These are phyloP conservation scores for Ptychochromis oligacanthus DNA, from an alignment of 2,113 vertebrate genomes.

Conservation along the genomic window DNA sequence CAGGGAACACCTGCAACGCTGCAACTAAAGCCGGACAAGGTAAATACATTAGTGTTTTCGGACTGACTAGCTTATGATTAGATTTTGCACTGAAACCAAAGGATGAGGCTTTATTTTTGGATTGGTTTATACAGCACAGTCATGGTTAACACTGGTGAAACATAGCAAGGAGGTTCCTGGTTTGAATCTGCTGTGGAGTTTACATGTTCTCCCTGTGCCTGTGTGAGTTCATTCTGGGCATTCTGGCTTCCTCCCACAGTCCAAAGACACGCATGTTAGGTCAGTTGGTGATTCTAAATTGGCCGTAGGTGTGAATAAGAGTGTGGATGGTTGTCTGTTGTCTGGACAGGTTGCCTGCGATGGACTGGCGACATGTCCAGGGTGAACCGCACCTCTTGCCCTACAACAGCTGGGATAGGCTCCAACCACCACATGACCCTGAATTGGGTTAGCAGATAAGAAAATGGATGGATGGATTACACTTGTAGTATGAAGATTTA, in stretches of 20 bases:
- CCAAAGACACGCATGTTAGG: background rate
- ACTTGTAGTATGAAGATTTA: no score
- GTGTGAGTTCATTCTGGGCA: background rate
- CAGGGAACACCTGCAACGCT: background rate
- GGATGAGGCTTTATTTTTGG: background rate
- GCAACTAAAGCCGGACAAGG: background rate
- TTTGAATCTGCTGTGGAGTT: background rate
- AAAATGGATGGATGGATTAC: no score
- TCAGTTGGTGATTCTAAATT: background rate
- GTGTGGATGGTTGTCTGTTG: rapidly evolving
- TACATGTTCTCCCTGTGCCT: background rate
- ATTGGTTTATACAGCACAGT: background rate
- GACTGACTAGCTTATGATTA: background rate
- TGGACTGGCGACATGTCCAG: background rate
- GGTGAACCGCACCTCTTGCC: background rate
- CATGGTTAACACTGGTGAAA: background rate
- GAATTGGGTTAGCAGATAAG: no score
- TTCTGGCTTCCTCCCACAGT: background rate
- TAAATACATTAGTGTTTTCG: background rate
- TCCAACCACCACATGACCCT: no score
- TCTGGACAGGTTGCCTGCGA: no score
- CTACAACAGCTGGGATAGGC: no score
- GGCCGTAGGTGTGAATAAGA: background rate
- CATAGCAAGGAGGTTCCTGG: background rate
- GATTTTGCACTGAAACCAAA: background rate